These are phyloP conservation scores for Nycticryphes semicollaris DNA, from an alignment of 2,113 vertebrate genomes.

Conservation along the genomic window DNA sequence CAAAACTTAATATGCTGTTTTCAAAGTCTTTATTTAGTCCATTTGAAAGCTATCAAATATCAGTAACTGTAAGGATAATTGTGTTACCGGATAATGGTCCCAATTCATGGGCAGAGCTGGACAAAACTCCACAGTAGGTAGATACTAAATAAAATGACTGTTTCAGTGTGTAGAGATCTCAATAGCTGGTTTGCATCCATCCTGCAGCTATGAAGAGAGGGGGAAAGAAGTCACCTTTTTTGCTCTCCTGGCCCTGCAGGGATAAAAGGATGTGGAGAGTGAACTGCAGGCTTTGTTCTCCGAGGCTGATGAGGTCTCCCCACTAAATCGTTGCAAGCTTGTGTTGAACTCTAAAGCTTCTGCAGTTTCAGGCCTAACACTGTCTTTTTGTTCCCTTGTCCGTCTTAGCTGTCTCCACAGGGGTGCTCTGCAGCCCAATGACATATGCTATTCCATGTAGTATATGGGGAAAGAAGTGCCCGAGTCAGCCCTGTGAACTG, in stretches of 20 bases:
- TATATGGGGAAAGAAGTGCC: not conserved
- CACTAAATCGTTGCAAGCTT: not conserved
- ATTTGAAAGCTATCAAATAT: not conserved
- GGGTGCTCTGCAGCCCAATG: not conserved
- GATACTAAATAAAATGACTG: not conserved
- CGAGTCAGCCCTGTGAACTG: not conserved
- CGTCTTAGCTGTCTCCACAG: not conserved
- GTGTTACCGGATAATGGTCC: not conserved
- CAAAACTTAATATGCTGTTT: not conserved
- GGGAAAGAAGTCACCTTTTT: not conserved
- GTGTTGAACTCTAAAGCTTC: not conserved
- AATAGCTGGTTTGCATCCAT: not conserved
- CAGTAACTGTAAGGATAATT: not conserved
- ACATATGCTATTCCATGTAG: not conserved
- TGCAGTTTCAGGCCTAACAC: not conserved
- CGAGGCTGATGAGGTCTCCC: not conserved
- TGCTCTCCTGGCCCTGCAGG: not conserved
- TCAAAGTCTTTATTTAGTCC: not conserved
- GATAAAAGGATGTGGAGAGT: not conserved
- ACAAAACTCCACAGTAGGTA: not conserved
- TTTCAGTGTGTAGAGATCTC: not conserved
- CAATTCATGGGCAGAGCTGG: not conserved
- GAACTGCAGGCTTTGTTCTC: not conserved
- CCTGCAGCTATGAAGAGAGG: not conserved
- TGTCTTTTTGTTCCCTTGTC: not conserved